Evolutionary conservation across 2,888 invertebrate genomes (phyloP), one percentile per base, ranked within the genome.

Genomic region (Dysmachus trigonus): DNA sequence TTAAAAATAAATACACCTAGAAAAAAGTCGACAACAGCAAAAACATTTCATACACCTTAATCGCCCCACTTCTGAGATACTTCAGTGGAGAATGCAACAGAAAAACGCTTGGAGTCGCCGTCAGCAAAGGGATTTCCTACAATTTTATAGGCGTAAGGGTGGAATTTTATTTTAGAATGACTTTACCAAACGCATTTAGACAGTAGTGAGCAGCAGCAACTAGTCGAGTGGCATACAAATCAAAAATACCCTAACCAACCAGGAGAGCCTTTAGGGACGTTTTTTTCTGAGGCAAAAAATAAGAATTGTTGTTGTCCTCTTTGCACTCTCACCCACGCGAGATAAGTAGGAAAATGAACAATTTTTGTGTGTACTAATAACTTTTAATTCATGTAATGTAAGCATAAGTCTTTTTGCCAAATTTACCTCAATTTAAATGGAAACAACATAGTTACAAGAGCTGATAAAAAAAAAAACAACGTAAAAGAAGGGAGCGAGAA

Each of bases 361-460:
- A 85, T 84, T 84, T 51, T 33, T 74, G 81, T 81, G 38, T 85
- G 47, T 83, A 86, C 82, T 83, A 83, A 53, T 74, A 86, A 86
- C 79, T 79, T 79, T 79, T 79, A 83, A 41, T 81, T 71, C 73
- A 86, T 53, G 51, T 71, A 72, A 51, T 74, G 22, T 74, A 38
- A 76, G 51, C 27, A 31, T 73, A 85, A 72, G 62, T 89, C 89
- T 90, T 90, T 90, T 91, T 91, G 91, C 91, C 91, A 91, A 91
- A 91, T 91, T 91, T 91, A 91, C 91, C 91, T 91, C 91, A 91
- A 90, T 87, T 89, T 88, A 85, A 85, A 87, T 62, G 62, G 27
- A 62, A 62, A 62, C 62, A 62, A 62, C 62, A 62, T 62, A 62
- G 62, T 22, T 62, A 62, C 22, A 62, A 62, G 62, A 27, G 62